Conservation (phyloP, 2,888 invertebrate species). For the Caenorhabditis becei region DNA sequence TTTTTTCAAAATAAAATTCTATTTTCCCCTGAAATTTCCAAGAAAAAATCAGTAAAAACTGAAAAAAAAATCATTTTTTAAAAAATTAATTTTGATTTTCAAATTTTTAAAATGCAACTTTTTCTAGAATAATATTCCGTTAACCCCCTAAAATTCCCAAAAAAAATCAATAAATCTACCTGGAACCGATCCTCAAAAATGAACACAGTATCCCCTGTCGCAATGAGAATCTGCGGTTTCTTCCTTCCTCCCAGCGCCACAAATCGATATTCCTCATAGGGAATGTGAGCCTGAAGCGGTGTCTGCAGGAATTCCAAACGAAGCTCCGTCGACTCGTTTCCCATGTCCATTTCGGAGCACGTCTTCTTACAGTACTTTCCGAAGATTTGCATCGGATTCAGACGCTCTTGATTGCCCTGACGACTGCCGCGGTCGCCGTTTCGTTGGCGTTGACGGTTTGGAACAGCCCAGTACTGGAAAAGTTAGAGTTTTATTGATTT, state of each 20-base stretch:
- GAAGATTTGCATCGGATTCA: conserved; percentile 24
- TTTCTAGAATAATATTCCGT: background rate
- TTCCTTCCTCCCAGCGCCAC: conserved; percentile 13
- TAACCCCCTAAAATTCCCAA: background rate
- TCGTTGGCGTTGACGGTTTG: conserved; percentile 60
- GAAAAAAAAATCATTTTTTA: no score
- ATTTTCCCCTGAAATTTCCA: no score
- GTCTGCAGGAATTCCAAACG: conserved; percentile 15
- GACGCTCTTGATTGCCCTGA: conserved; percentile 24
- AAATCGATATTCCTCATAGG: conserved; percentile 53
- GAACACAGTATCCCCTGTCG: conserved; percentile 24
- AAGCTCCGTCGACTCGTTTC: conserved; percentile 15
- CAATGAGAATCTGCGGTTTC: conserved; percentile 28
- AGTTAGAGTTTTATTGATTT: no score
- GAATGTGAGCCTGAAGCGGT: background rate
- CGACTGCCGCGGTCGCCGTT: conserved; percentile 42
- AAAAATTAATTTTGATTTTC: no score
- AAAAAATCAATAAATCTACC: background rate
- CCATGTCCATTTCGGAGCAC: conserved; percentile 9
- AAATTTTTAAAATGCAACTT: no score
- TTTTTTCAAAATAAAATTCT: no score
- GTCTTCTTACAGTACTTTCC: conserved; percentile 32
- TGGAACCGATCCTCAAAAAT: background rate
- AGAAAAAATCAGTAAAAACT: no score
- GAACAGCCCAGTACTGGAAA: conserved; percentile 81